Evolutionary conservation across 1,140 invertebrate genomes (phyloP), one percentile per base, ranked within the genome.

Genomic region (Anastatus disparis): DNA sequence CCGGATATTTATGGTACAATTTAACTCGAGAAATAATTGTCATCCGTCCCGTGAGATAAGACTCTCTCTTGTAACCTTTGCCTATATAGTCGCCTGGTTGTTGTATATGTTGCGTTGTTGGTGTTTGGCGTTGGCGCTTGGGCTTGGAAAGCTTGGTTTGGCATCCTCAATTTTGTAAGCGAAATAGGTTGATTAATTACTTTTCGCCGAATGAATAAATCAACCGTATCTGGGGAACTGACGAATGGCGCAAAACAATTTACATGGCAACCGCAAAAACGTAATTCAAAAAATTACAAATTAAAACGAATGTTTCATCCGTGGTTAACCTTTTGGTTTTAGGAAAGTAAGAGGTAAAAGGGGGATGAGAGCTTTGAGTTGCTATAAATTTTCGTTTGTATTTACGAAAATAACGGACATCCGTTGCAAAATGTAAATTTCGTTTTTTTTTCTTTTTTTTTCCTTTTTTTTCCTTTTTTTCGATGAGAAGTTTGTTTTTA

Each of bases 21-120:
- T 70, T 70, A 70, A 62, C 67, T 70, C 48, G 48, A 46, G 38
- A 59, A 70, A 70, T 70, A 62, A 70, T 70, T 70, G 67, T 70
- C 58, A 55, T 52, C 31, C 38, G 9, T 70, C 58, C 48, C 67
- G 7, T 31, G 58, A 70, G 58, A 62, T 70, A 68, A 59, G 55
- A 61, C 10, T 35, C 66, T 20, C 9, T 24, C 15, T 20, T n/a
- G 29, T 1, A n/a, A n/a, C n/a, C n/a, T n/a, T n/a, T n/a, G n/a
- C n/a, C n/a, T n/a, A n/a, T n/a, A n/a, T n/a, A n/a, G n/a, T n/a
- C n/a, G n/a, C n/a, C n/a, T n/a, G n/a, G n/a, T n/a, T n/a, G n/a
- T n/a, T n/a, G n/a, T n/a, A n/a, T n/a, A n/a, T n/a, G n/a, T n/a
- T n/a, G n/a, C n/a, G n/a, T n/a, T n/a, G n/a, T n/a, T n/a, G n/a